Conservation (phyloP, 1,140 invertebrate genomes). For the Diabrotica virgifera region DNA sequence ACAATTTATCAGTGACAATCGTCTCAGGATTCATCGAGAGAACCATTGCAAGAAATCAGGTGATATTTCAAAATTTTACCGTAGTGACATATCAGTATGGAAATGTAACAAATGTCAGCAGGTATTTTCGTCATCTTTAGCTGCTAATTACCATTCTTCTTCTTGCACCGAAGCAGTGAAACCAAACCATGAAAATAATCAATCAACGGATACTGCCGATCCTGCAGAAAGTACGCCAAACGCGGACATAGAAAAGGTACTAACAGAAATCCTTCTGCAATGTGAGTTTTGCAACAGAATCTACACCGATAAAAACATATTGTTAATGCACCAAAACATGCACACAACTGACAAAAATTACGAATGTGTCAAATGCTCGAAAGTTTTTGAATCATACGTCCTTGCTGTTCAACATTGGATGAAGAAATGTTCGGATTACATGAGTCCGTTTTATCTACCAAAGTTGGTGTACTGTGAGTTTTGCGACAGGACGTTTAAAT, state of each 20-base stretch:
- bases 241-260: conserved; percentile 36
- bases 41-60: conserved; percentile 48
- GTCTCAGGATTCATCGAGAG: conserved; percentile 46
- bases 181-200: neutral
- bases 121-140: conserved; percentile 40
- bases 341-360: conserved; percentile 55
- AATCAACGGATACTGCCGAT: neutral
- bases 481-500: conserved; percentile 47
- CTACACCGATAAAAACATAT: conserved; percentile 50
- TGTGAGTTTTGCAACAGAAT: conserved; percentile 59
- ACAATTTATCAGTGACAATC: conserved; percentile 46
- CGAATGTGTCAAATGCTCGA: conserved; percentile 54
- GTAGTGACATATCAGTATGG: conserved; percentile 46
- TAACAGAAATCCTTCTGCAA: conserved; percentile 51
- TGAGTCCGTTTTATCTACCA: conserved; percentile 45
- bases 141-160: conserved; percentile 32
- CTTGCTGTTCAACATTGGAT: conserved; percentile 54
- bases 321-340: conserved; percentile 50
- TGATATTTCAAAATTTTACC: conserved; percentile 46
- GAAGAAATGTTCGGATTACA: conserved; percentile 53
- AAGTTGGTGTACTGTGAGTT: conserved; percentile 48
- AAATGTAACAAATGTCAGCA: conserved; percentile 45
- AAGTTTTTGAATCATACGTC: conserved; percentile 51
- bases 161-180: conserved; percentile 32
- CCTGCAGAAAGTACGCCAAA: neutral